Percentiles rank a stretch among this genome's conserved stretches.
These are phyloP conservation scores for Drosophila prolongata DNA, from an alignment of 2,888 invertebrate genomes.

Conservation along the genomic window DNA sequence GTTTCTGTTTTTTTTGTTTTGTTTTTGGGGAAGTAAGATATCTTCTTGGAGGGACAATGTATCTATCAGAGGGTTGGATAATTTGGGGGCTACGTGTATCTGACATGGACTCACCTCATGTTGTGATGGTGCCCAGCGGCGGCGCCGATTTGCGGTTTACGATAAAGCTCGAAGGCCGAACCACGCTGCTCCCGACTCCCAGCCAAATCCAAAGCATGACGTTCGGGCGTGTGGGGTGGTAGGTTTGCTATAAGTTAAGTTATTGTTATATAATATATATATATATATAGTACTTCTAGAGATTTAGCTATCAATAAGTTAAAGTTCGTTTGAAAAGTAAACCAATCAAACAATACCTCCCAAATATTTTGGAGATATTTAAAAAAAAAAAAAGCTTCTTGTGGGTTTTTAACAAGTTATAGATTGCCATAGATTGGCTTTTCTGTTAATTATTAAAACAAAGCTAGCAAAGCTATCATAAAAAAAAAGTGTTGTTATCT, in stretches of 20 bases:
- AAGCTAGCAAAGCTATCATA: too few relatives aligned
- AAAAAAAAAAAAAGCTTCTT: too few relatives aligned
- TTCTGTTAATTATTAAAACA: too few relatives aligned
- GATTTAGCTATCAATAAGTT: too few relatives aligned
- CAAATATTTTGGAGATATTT: too few relatives aligned
- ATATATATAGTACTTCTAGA: too few relatives aligned
- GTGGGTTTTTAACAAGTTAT: too few relatives aligned
- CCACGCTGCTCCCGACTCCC: constrained; percentile 95
- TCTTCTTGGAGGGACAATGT: constrained; percentile 1
- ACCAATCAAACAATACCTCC: too few relatives aligned
- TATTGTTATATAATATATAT: not conserved
- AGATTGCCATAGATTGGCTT: too few relatives aligned
- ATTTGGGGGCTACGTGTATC: constrained; percentile 5
- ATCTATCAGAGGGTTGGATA: constrained; percentile 2
- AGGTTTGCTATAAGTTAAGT: constrained; percentile 76
- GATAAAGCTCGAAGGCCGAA: constrained; percentile 97
- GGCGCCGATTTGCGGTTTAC: constrained; percentile 90
- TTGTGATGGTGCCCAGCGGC: constrained; percentile 89
- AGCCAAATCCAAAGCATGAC: constrained; percentile 87
- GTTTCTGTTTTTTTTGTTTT: not conserved
- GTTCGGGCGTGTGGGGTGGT: constrained; percentile 83
- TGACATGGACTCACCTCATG: constrained; percentile 87
- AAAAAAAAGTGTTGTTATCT: too few relatives aligned
- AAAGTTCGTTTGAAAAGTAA: too few relatives aligned
- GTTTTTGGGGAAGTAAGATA: constrained; percentile 5